A percentile compares a stretch with the other conserved stretches of the same genome.
phyloP scores from a whole-genome alignment of 2,113 vertebrate genomes.

The Anolis carolinensis region DNA sequence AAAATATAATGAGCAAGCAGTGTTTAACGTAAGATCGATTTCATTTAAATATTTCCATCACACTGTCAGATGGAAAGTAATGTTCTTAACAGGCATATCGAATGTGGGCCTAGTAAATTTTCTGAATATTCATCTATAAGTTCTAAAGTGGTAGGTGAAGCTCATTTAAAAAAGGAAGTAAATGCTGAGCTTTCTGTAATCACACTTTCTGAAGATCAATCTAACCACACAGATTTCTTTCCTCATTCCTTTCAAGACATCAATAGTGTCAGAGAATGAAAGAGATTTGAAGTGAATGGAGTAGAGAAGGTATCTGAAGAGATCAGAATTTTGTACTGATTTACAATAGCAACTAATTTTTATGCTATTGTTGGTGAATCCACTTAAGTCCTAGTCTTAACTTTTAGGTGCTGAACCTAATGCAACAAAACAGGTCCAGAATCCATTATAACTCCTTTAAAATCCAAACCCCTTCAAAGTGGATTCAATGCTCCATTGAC shows the following conservation, averaged over 20 bases:
- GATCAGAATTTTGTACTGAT: no score
- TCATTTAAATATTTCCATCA: not conserved
- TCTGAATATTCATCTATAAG: not conserved
- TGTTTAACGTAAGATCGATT: not conserved
- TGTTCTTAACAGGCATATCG: not conserved
- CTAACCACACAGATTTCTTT: not conserved
- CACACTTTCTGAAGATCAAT: not conserved
- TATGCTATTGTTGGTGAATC: no score
- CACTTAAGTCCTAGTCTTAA: no score
- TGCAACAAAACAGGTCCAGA: no score
- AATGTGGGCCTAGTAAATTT: not conserved
- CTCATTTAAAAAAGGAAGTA: not conserved
- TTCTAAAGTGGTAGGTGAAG: not conserved
- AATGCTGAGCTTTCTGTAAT: not conserved
- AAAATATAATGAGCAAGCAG: not conserved
- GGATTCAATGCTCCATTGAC: no score
- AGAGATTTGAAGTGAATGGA: not conserved
- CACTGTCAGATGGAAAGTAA: not conserved
- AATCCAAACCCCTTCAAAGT: no score
- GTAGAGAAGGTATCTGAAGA: not conserved
- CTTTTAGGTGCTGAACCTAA: no score
- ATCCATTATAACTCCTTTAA: no score
- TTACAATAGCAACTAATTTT: no score
- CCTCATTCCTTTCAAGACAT: not conserved
- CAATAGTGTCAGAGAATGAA: not conserved